Evolutionary conservation across 2,888 invertebrate species (phyloP).

Genomic region (Steinernema scapterisci): DNA sequence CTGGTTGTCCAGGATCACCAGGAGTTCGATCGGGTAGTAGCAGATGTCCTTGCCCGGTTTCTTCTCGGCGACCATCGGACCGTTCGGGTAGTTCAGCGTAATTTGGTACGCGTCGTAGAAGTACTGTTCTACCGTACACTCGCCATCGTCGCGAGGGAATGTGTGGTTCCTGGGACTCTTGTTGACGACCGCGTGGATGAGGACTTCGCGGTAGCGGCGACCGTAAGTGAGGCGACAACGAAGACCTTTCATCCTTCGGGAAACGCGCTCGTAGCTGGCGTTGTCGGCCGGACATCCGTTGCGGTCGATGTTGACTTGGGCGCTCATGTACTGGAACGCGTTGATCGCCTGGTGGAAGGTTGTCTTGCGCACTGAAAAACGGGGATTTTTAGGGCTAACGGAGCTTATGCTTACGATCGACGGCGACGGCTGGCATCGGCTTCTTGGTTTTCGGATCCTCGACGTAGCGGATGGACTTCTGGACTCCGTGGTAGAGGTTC

Average conservation of each 20-base stretch:
- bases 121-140: neutral
- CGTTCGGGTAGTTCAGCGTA: neutral
- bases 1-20: conserved; percentile 15
- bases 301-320: neutral
- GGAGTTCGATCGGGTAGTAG: conserved; percentile 28
- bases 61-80: neutral
- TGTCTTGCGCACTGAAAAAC: neutral
- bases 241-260: neutral
- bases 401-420: neutral
- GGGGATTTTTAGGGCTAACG: neutral
- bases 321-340: neutral
- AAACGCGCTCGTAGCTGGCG: neutral
- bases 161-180: neutral
- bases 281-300: neutral
- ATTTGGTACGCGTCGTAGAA: conserved; percentile 15
- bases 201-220: neutral
- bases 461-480: conserved; percentile 26
- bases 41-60: conserved; percentile 3
- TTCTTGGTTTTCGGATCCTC: neutral
- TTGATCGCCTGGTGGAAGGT: conserved; percentile 6
- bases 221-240: neutral
- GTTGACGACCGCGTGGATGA: neutral
- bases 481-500: conserved; percentile 18
- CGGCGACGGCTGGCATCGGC: neutral
- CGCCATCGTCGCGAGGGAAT: neutral